phyloP scores from a whole-genome alignment of 2,888 invertebrate species.

The Brachyopa scutellaris region DNA sequence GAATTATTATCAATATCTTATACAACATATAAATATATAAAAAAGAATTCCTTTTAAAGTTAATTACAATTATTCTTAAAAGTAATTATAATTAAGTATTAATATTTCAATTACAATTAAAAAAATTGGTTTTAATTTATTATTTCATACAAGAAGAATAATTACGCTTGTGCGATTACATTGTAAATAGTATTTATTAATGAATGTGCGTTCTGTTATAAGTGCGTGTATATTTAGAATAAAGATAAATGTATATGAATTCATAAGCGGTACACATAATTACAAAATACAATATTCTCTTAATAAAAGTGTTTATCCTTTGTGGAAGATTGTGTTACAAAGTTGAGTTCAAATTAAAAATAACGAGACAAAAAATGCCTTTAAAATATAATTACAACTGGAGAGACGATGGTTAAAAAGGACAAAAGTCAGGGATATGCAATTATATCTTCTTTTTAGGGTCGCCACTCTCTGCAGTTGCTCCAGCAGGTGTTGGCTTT shows the following conservation, averaged over 20 bases:
- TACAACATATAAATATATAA: slow-evolving; percentile 63
- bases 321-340: no score
- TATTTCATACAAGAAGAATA: not conserved
- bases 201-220: slow-evolving; percentile 25
- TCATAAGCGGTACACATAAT: slow-evolving; percentile 35
- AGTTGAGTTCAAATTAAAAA: no score
- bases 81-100: slow-evolving; percentile 44
- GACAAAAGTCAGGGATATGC: not conserved
- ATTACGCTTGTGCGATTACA: slow-evolving; percentile 25
- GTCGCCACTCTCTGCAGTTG: slow-evolving; percentile 19
- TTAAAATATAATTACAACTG: slow-evolving; percentile 54
- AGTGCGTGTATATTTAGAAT: not conserved
- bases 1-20: slow-evolving; percentile 39
- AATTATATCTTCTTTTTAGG: not conserved
- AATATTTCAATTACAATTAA: slow-evolving; percentile 19
- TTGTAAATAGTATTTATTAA: not conserved
- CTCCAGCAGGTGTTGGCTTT: slow-evolving; percentile 73
- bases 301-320: no score
- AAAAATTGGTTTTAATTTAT: not conserved
- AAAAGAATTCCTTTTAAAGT: slow-evolving; percentile 39
- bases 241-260: slow-evolving; percentile 9
- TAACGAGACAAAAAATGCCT: not conserved
- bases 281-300: no score
- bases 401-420: not conserved
- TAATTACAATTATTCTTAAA: slow-evolving; percentile 47